phyloP scores from a whole-genome alignment of 2,113 vertebrate species.

The Leucosticte australis region DNA sequence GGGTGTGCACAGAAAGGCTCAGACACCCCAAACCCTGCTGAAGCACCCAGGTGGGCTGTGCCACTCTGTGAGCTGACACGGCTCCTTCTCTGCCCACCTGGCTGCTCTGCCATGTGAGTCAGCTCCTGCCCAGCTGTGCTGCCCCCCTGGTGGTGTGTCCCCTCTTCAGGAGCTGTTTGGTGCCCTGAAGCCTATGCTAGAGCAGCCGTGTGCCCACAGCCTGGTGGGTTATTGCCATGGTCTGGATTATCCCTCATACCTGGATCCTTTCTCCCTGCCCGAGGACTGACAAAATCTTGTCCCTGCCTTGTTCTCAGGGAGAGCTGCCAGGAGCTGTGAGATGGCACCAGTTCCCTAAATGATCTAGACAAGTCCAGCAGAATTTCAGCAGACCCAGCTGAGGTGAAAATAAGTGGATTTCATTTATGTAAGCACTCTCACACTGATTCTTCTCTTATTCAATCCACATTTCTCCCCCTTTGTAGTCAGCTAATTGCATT shows the following conservation, averaged over 20 bases:
- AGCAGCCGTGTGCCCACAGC: background rate
- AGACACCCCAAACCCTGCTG: background rate
- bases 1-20: background rate
- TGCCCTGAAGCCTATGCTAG: accelerated
- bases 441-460: background rate
- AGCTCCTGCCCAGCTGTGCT: background rate
- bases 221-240: background rate
- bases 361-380: background rate
- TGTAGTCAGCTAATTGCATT: conserved; percentile 61
- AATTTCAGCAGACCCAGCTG: background rate
- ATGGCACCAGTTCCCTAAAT: background rate
- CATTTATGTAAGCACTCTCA: background rate
- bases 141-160: background rate
- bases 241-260: background rate
- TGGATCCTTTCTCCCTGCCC: background rate
- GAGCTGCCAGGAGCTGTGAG: background rate
- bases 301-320: background rate
- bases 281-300: background rate
- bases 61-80: background rate
- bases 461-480: background rate
- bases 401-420: conserved; percentile 36
- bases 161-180: background rate
- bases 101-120: background rate
- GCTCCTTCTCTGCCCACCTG: background rate
- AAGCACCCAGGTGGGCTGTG: background rate